Percentiles rank a stretch among this genome's conserved stretches.
Conservation (phyloP, 2,888 invertebrate species). For the Xestia rhomboidea region DNA sequence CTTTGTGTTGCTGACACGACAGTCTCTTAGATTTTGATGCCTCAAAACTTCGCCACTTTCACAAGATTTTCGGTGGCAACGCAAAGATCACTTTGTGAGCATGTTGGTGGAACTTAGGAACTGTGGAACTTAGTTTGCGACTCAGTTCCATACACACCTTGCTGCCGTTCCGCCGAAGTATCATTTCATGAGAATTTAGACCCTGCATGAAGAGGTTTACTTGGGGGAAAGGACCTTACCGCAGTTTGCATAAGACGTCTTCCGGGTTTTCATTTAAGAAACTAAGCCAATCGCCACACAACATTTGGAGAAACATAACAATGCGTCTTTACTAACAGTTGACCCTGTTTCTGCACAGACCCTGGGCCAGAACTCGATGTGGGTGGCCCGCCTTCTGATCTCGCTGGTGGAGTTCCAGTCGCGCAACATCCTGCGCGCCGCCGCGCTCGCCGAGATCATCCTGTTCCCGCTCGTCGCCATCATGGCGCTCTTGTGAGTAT, state of each 20-base stretch:
- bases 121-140: neutral
- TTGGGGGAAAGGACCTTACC: neutral
- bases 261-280: neutral
- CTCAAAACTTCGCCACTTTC: neutral
- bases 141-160: neutral
- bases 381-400: slow-evolving; percentile 96
- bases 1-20: neutral
- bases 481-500: slow-evolving; percentile 96
- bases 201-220: neutral
- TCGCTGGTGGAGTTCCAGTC: slow-evolving; percentile 97
- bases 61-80: neutral
- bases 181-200: neutral
- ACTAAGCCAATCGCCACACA: neutral
- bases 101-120: neutral
- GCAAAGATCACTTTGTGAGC: neutral
- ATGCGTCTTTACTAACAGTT: neutral
- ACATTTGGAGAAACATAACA: neutral
- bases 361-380: slow-evolving; percentile 97
- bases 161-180: neutral
- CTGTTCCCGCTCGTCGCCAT: slow-evolving; percentile 95
- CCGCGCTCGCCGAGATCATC: slow-evolving; percentile 98
- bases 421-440: slow-evolving; percentile 96
- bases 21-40: neutral
- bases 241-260: neutral
- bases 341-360: slow-evolving; percentile 89